Base-by-base conservation (phyloP, 2,888 invertebrate genomes). In the Mythimna vitellina region DNA sequence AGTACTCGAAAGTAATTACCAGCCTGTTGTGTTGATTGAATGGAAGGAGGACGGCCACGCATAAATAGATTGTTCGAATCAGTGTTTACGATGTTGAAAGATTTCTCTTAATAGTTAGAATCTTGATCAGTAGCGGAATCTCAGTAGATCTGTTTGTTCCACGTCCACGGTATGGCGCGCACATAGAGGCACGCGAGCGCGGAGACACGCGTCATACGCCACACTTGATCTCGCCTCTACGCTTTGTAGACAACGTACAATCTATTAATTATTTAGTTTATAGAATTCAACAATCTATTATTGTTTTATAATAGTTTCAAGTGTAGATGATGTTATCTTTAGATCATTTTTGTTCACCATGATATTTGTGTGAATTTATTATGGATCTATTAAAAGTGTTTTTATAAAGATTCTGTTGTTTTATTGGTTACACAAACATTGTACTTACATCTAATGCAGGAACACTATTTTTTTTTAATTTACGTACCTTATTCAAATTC, bases 321-420 rank as follows among this genome's bases (percentile, higher is more conserved):
- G 32, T 72, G 80, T 85, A 84, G 78, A 73, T 32, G 69, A 79
- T 76, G 78, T 76, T 70, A 35, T 62, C 78, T 64, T 78, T 86
- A 78, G 79, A 84, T 68, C n/a, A 61, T 70, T 81, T 84, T 74
- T 78, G 70, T 82, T 81, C 70, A 74, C 84, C 64, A 68, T 80
- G 62, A 71, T 75, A 88, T 87, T 89, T 88, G 87, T 90, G 89
- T 92, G 89, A 89, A 82, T 88, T 90, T 88, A 89, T 84, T 87
- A 90, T 90, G 84, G 82, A 66, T 89, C 88, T 89, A 92, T 87
- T 91, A 92, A 92, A 92, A 88, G 80, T 90, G 90, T 86, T 91
- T 93, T 92, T 90, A 76, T 87, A 87, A 88, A 83, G 65, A 82
- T 14, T 6, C 20, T 17, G 9, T 25, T n/a, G 14, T 80, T 80